Evolutionary conservation across 2,113 vertebrate genomes (phyloP), one percentile per base, ranked within the genome.

Genomic region (Heterochromis multidens): DNA sequence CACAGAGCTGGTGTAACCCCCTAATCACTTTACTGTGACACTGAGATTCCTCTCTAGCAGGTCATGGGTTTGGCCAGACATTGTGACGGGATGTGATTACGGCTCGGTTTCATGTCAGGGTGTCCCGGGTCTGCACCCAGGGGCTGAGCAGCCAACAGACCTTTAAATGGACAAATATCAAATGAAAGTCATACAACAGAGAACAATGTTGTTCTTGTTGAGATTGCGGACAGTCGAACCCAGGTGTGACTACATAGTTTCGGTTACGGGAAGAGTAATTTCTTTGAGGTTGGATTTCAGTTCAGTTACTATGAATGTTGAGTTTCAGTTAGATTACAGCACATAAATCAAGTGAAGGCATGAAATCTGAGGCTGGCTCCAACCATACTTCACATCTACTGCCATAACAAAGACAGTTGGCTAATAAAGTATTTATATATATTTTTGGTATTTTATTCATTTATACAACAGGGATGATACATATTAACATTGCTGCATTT

Each of bases 41-140:
- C 11, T n/a, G 52, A 83, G 87, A 89, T 88, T 90, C 52, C 29
- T 79, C 83, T 62, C 46, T 29, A 56, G 78, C 37, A 12, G 76
- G 80, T 92, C 81, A 87, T 83, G 80, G 76, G 79, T 90, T 91
- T 90, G 83, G 83, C 81, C 81, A 88, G 87, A 91, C 88, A 77
- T 62, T 59, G 61, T 65, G 89, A 93, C 54, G 31, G 37, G 81
- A 87, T 4, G 3, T 1, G 21, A 80, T 58, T 57, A 21, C 5
- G 49, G 77, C 78, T 87, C 11, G 2, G 21, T 83, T 85, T 83
- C 85, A 16, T 17, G 19, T 84, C 62, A 54, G 81, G 13, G 57
- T 59, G 76, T 76, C 65, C 37, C 29, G 25, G 11, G 14, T 70
- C 54, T 83, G 79, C 46, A 77, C 58, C 63, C 37, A 10, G 76